phyloP scores from a whole-genome alignment of 2,888 invertebrate species.

The Chesias legatella region DNA sequence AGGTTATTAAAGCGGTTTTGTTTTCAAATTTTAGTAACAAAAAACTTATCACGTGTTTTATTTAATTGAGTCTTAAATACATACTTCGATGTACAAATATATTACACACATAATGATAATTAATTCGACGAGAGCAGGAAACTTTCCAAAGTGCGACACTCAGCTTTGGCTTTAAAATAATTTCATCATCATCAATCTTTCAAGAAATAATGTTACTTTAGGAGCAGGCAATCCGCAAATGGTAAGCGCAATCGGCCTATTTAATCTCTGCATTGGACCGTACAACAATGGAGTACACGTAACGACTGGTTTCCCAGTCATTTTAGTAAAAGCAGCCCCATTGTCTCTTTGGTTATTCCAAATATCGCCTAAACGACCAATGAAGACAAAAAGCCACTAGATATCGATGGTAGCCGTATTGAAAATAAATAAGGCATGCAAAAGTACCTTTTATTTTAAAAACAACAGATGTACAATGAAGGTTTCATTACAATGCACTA shows the following conservation, averaged over 20 bases:
- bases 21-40: no score
- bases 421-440: conserved; percentile 39
- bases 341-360: conserved; percentile 61
- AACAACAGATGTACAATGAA: conserved; percentile 22
- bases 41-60: no score
- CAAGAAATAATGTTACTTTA: no score
- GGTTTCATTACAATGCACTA: no score
- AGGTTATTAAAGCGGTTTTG: no score
- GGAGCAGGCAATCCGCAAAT: conserved; percentile 7
- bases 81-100: no score
- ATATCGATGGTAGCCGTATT: conserved; percentile 46
- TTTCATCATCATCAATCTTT: no score
- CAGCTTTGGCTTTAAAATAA: no score
- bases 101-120: no score
- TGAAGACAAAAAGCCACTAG: conserved; percentile 54
- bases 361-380: conserved; percentile 46
- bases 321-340: conserved; percentile 63
- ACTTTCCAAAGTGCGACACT: no score
- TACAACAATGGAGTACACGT: conserved; percentile 28
- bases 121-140: no score
- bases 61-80: no score
- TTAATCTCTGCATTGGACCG: conserved; percentile 19
- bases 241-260: conserved; percentile 15
- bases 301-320: conserved; percentile 40
- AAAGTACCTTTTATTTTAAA: conserved; percentile 31